A percentile compares a stretch with the other conserved stretches of the same genome.
phyloP scores from a whole-genome alignment of 2,888 invertebrate species.

The Scotopteryx bipunctaria region DNA sequence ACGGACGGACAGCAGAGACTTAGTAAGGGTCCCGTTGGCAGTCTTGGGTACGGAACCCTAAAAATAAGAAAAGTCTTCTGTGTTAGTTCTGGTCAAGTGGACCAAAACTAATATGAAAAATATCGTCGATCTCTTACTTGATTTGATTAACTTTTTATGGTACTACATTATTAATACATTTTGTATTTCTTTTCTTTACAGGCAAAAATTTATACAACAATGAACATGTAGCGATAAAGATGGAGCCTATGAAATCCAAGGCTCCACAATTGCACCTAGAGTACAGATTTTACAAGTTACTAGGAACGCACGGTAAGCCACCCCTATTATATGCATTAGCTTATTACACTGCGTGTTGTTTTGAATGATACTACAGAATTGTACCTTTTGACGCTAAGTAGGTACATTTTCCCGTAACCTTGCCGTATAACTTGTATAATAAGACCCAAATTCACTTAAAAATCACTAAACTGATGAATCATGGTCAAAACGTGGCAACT shows the following conservation, averaged over 20 bases:
- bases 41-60: too few species aligned
- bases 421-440: slow-evolving; percentile 30
- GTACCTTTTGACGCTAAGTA: slow-evolving; percentile 27
- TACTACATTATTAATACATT: slow-evolving; percentile 2
- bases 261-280: slow-evolving; percentile 99
- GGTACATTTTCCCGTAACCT: slow-evolving; percentile 11
- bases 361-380: slow-evolving; percentile 33
- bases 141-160: neutral
- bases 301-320: slow-evolving; percentile 96
- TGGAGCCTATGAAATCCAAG: slow-evolving; percentile 99
- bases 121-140: neutral
- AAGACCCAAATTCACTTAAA: slow-evolving; percentile 35
- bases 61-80: too few species aligned
- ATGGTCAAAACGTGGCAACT: slow-evolving; percentile 37
- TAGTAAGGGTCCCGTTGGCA: too few species aligned
- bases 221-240: slow-evolving; percentile 99
- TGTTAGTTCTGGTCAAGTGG: too few species aligned
- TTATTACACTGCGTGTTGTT: neutral
- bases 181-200: slow-evolving; percentile 82
- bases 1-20: too few species aligned
- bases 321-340: slow-evolving; percentile 37
- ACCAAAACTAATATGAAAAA: too few species aligned
- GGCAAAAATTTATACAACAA: slow-evolving; percentile 99
- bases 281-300: slow-evolving; percentile 99
- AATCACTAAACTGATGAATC: slow-evolving; percentile 41